Evolutionary conservation across 2,113 vertebrate genomes (phyloP), one percentile per base, ranked within the genome.

Genomic region (Macheiramphus alcinus): DNA sequence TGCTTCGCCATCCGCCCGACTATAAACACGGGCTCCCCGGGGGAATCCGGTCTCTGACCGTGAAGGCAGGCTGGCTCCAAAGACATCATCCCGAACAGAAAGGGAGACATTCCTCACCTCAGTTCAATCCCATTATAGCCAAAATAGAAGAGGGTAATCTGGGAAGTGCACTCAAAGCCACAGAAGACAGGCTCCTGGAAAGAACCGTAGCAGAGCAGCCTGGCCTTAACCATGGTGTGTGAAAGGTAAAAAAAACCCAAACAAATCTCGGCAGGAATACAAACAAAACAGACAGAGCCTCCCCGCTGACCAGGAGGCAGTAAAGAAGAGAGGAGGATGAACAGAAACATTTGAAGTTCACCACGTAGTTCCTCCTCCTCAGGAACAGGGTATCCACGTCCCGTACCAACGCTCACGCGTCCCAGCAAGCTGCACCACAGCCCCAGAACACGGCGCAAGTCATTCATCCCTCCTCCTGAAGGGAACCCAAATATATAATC

Each of bases 1-100:
- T 1, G 26, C 12, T 75, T 23, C 22, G 3, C 2, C 26, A 16
- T 2, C 16, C 3, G 43, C 25, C 58, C 4, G 3, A 38, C 25
- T 10, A 25, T 5, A 25, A 21, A 40, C n/a, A 26, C 13, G 1
- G 16, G 5, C 50, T 16, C 14, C 8, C 26, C 70, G 17, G 26
- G 36, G 78, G 22, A 63, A 32, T 9, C 5, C 0, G 0, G 1
- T 14, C 55, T 8, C n/a, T 18, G 47, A 27, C 20, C n/a, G 0
- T 2, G 31, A 15, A n/a, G 36, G 16, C 76, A 16, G 42, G 67
- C 61, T 31, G 55, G n/a, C 79, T 58, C 58, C 9, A 15, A 52
- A 48, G 18, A 26, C 52, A 55, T 16, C 42, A 5, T 10, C 38
- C 48, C 22, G 25, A 13, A 9, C 31, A 26, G 20, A 7, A 48